Percentiles rank a stretch among this genome's conserved stretches.
phyloP scores from a whole-genome alignment of 2,797 vertebrate species.

The Eptatretus atami region DNA sequence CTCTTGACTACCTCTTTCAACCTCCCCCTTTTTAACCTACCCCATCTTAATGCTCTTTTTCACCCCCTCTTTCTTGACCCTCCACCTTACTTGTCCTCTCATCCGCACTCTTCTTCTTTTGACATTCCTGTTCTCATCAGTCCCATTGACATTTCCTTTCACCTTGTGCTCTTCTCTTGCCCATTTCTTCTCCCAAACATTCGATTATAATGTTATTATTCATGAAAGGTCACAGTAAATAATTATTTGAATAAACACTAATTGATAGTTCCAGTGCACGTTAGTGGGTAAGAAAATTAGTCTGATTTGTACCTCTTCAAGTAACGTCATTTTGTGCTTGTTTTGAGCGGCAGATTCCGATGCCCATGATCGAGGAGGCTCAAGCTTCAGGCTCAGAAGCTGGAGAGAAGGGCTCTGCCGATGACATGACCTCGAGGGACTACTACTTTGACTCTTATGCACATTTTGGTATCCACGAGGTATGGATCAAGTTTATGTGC shows the following conservation, averaged over 20 bases:
- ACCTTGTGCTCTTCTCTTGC: too few relatives aligned
- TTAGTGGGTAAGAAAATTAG: constrained; percentile 12
- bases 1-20: neutral
- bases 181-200: too few relatives aligned
- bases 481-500: constrained; percentile 13
- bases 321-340: neutral
- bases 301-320: too few relatives aligned
- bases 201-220: too few relatives aligned
- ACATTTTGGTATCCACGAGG: constrained; percentile 95
- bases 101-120: too few relatives aligned
- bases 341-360: neutral
- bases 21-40: neutral
- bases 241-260: too few relatives aligned
- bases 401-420: constrained; percentile 14
- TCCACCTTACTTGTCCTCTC: too few relatives aligned
- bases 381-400: neutral
- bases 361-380: constrained; percentile 2
- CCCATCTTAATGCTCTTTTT: neutral
- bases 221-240: too few relatives aligned
- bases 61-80: neutral
- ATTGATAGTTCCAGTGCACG: neutral
- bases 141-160: too few relatives aligned
- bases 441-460: constrained; percentile 98
- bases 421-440: constrained; percentile 90
- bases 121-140: too few relatives aligned